phyloP scores from a whole-genome alignment of 2,113 vertebrate genomes.

The Bos javanicus region DNA sequence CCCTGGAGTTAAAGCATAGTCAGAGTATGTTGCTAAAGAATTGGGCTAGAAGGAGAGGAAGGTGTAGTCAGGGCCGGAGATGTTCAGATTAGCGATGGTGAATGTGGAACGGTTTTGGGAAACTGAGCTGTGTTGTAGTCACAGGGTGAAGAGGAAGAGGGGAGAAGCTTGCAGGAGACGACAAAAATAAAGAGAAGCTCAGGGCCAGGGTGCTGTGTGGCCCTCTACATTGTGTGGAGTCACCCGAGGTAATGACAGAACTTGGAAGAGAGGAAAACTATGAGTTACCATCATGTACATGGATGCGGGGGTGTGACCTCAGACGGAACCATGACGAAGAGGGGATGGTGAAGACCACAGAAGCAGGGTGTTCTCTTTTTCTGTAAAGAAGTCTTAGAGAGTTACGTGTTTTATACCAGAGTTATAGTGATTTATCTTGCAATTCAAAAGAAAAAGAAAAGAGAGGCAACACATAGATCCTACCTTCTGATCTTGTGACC shows the following conservation, averaged over 20 bases:
- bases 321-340: too few relatives aligned
- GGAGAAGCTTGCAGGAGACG: not conserved
- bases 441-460: not conserved
- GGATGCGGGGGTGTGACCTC: too few relatives aligned
- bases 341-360: not conserved
- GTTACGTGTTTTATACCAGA: not conserved
- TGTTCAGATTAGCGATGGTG: not conserved
- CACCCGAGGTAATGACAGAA: not conserved
- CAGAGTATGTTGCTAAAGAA: not conserved
- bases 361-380: not conserved
- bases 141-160: not conserved
- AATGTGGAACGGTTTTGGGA: not conserved
- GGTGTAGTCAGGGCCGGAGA: too few relatives aligned
- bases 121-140: not conserved
- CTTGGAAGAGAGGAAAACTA: not conserved
- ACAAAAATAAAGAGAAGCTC: not conserved
- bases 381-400: not conserved
- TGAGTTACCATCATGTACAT: not conserved
- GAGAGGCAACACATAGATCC: not conserved
- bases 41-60: not conserved
- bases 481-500: not conserved
- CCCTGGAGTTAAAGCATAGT: not conserved
- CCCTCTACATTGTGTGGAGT: not conserved
- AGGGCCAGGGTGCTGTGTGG: not conserved
- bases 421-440: not conserved